Percentiles rank a stretch among this genome's conserved stretches.
Evolutionary conservation across 2,888 invertebrate species (phyloP).

Genomic region (Cerastis leucographa): DNA sequence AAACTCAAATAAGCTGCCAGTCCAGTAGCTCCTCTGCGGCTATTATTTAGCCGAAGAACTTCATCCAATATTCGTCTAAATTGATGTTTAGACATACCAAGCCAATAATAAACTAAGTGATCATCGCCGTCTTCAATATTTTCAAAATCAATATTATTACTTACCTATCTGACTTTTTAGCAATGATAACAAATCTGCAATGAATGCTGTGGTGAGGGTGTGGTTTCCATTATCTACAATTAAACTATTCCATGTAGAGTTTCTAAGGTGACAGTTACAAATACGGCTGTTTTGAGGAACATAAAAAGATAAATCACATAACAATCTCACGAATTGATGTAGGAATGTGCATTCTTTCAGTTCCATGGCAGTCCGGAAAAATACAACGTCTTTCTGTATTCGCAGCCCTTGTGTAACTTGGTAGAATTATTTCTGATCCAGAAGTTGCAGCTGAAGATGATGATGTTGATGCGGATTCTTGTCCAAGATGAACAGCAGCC

Average conservation of each 20-base stretch:
- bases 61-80: too few species aligned
- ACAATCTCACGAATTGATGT: slow-evolving; percentile 7
- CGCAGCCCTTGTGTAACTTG: too few species aligned
- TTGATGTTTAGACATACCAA: too few species aligned
- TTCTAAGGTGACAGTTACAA: slow-evolving; percentile 4
- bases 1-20: too few species aligned
- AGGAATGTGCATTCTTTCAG: slow-evolving; percentile 6
- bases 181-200: slow-evolving; percentile 20
- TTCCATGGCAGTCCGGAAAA: neutral
- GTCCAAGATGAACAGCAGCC: too few species aligned
- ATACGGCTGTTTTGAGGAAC: slow-evolving; percentile 21
- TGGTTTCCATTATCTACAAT: slow-evolving; percentile 26
- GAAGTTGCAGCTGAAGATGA: too few species aligned
- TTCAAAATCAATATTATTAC: slow-evolving; percentile 37
- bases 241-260: slow-evolving; percentile 7
- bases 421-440: too few species aligned
- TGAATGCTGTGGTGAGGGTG: slow-evolving; percentile 14
- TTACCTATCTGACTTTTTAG: slow-evolving; percentile 31
- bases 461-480: too few species aligned
- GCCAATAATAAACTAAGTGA: too few species aligned
- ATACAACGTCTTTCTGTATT: too few species aligned
- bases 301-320: slow-evolving; percentile 9
- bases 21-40: too few species aligned
- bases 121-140: slow-evolving; percentile 10
- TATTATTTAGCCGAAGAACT: too few species aligned